Base-by-base conservation (phyloP, 2,888 invertebrate species). In the Drosophila tanythrix region DNA sequence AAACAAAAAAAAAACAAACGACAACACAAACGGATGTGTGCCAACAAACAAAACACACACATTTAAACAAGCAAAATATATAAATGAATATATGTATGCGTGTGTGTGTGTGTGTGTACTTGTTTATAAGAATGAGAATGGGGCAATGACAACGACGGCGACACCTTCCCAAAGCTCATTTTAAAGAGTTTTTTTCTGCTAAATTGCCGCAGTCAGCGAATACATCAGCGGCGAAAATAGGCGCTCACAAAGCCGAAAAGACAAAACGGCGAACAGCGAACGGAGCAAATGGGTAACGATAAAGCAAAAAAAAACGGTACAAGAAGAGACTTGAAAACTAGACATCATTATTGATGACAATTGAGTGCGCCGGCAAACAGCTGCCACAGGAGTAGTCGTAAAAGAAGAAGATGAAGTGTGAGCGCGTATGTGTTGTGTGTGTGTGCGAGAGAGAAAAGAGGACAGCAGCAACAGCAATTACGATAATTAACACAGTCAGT, bases 271-370 rank as follows among this genome's bases (percentile, higher is more conserved):
- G 76, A 53, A 25, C 46, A 46, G 21, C 15, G 15, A 25, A 46
- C 46, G 25, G 46, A 38, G 21, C 29, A 53, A 52, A 52, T 29
- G 11, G 56, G 53, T 21, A 35, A 50, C 48, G 53, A 65, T 52
- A 55, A 58, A 46, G 52, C 29, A 11, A 40, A 72, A 73, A 63
- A 75, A 76, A 79, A 76, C 84, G 75, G 72, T 75, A 82, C 75
- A 73, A 73, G 77, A 70, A 73, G 67, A 74, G 77, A 72, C 80
- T 72, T 38, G 80, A 80, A 81, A 91, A 91, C 91, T 84, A 91
- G 92, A 92, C 91, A 91, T 92, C 90, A 91, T 92, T 93, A 92
- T 92, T 92, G 92, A 93, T 93, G 93, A 92, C 93, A 92, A 91
- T 92, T 92, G 91, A 91, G 86, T 91, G 91, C 87, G 89, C 91